Evolutionary conservation across 1,140 invertebrate species (phyloP).

Genomic region (Drosophila albomicans): DNA sequence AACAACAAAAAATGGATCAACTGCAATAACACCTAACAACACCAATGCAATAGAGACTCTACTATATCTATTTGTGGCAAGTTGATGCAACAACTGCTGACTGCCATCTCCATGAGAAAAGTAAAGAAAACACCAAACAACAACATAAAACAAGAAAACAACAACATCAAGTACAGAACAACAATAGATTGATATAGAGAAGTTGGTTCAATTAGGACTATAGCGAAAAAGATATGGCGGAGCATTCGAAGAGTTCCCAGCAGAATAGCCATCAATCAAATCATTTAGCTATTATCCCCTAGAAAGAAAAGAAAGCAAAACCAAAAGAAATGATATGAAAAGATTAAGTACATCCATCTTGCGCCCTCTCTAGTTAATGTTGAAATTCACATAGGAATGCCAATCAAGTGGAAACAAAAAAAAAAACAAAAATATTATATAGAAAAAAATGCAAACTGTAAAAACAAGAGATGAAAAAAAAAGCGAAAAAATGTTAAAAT

Average conservation of each 20-base stretch:
- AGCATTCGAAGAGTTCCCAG: slow-evolving; percentile 1
- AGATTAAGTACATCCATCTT: slow-evolving; percentile 16
- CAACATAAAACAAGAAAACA: not conserved
- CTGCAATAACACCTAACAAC: slow-evolving; percentile 1
- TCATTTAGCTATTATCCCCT: slow-evolving; percentile 10
- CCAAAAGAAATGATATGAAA: not conserved
- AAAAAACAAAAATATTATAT: slow-evolving; percentile 38
- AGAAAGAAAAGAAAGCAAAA: slow-evolving; percentile 4
- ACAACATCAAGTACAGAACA: slow-evolving; percentile 5
- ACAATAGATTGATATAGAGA: slow-evolving; percentile 1
- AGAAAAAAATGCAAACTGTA: slow-evolving; percentile 53
- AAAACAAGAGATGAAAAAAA: slow-evolving; percentile 32
- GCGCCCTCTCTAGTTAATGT: slow-evolving; percentile 64
- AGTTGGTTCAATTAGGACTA: slow-evolving; percentile 14
- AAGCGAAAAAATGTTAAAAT: slow-evolving; percentile 52
- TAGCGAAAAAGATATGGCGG: slow-evolving; percentile 16
- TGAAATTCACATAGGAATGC: slow-evolving; percentile 72
- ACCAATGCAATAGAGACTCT: slow-evolving; percentile 29
- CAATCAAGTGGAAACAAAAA: slow-evolving; percentile 56
- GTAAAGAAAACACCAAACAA: slow-evolving; percentile 32
- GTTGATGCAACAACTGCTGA: slow-evolving; percentile 26
- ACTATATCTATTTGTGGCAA: slow-evolving; percentile 9
- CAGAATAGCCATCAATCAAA: not conserved
- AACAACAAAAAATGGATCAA: not conserved
- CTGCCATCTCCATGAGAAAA: slow-evolving; percentile 39